Evolutionary conservation across 2,888 invertebrate species (phyloP), one percentile per base, ranked within the genome.

Genomic region (Aphodius granarius): DNA sequence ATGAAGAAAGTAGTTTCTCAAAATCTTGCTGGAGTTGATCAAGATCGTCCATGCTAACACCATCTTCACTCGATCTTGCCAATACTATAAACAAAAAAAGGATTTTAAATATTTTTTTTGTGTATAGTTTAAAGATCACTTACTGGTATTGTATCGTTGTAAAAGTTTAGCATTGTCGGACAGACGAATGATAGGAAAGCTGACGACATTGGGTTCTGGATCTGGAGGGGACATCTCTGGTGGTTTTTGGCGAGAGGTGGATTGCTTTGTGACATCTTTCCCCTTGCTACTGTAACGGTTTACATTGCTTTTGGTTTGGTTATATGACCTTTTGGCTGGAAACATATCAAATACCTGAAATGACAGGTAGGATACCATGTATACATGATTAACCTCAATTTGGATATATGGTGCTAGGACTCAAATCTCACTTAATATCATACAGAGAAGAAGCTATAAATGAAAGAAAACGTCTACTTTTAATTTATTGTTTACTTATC

Each of bases 21-120:
- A 97, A 87, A 85, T 98, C 97, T 72, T 94, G 88, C 85, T 98
- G 97, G 9, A 98, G 88, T 0, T 92, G 90, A 85, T 97, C 97
- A 71, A 97, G 88, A 84, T 98, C 97, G 82, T 97, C 97, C 89
- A 96, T 94, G 17, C 92, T 93, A 77, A 97, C 91, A 3, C 92
- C 92, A 83, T 95, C 95, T 76, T 94, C 94, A 1, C 91, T 89
- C 43, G 91, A 90, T 74, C 94, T 90, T 13, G 91, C 90, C 71
- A 94, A 87, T 20, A 94, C 91, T 83, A 77, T 43, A 70, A 82
- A 81, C 66, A 19, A 77, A 74, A 70, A 72, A 77, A n/a, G n/a
- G n/a, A n/a, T n/a, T n/a, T n/a, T n/a, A n/a, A n/a, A n/a, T n/a
- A n/a, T n/a, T n/a, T n/a, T n/a, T n/a, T n/a, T n/a, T n/a, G n/a